phyloP scores from a whole-genome alignment of 2,888 invertebrate genomes.

The Drosophila multiciliata region DNA sequence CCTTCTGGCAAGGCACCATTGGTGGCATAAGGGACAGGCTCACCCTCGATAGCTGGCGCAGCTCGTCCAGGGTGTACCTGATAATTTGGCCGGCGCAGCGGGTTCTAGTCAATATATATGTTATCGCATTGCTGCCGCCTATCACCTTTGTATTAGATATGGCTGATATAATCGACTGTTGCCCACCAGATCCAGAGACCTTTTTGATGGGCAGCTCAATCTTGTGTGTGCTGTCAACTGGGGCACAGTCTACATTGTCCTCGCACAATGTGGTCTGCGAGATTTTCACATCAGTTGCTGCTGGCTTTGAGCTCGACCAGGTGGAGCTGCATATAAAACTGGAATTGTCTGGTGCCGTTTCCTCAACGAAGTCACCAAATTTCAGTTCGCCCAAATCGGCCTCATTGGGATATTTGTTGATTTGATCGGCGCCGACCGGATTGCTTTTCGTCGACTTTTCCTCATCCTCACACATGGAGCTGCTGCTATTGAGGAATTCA shows the following conservation, averaged over 20 bases:
- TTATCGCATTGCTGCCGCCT: conserved; percentile 14
- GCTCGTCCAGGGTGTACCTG: conserved; percentile 73
- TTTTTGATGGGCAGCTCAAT: conserved; percentile 33
- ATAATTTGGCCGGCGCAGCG: conserved; percentile 24
- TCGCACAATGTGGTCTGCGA: conserved; percentile 9
- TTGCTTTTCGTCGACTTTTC: conserved; percentile 24
- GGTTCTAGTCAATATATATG: conserved; percentile 13
- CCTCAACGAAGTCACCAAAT: conserved; percentile 75
- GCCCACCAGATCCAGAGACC: conserved; percentile 23
- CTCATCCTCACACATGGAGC: conserved; percentile 80
- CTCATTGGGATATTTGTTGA: conserved; percentile 25
- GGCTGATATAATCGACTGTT: conserved; percentile 8
- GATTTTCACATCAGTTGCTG: conserved; percentile 11
- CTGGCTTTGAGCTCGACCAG: conserved; percentile 54
- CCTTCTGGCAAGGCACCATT: conserved; percentile 77
- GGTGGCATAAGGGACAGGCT: conserved; percentile 74
- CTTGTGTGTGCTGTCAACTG: conserved; percentile 7
- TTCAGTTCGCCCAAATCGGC: conserved; percentile 55
- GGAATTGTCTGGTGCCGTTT: conserved; percentile 25
- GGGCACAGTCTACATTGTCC: conserved; percentile 61
- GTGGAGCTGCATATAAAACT: conserved; percentile 71
- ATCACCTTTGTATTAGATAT: conserved; percentile 6
- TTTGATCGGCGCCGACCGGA: not conserved
- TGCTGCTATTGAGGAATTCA: conserved; percentile 81
- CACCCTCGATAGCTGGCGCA: conserved; percentile 70